Evolutionary conservation across 2,797 vertebrate species (phyloP).

Genomic region (Syngnathus acus): DNA sequence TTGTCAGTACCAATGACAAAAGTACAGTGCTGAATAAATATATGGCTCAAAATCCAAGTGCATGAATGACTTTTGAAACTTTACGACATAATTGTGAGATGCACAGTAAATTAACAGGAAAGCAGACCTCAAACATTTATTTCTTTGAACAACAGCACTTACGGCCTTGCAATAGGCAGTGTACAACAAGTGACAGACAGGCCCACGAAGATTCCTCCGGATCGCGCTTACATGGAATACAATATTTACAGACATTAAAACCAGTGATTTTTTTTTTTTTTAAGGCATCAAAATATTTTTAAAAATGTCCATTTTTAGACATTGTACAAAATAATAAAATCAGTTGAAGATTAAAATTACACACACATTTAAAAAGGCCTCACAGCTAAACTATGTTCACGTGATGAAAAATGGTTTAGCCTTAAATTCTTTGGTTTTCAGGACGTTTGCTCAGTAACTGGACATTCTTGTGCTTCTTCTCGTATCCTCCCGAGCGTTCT

Average conservation of each 20-base stretch:
- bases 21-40: too few relatives aligned
- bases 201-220: not conserved
- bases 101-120: not conserved
- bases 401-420: not conserved
- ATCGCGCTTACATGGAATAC: not conserved
- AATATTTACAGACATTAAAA: not conserved
- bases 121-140: not conserved
- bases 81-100: too few relatives aligned
- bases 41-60: too few relatives aligned
- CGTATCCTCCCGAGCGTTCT: constrained; percentile 36
- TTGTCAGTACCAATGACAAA: too few relatives aligned
- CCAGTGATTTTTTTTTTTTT: not conserved
- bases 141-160: not conserved
- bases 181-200: not conserved
- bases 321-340: not conserved
- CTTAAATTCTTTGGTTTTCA: constrained; percentile 17
- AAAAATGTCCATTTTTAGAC: not conserved
- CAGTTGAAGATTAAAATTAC: not conserved
- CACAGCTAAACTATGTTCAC: not conserved
- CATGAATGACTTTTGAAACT: too few relatives aligned
- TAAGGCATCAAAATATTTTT: not conserved
- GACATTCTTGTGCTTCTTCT: constrained; percentile 49
- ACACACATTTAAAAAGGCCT: not conserved
- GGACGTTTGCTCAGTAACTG: constrained; percentile 34
- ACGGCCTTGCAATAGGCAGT: not conserved